Evolutionary conservation across 1,140 invertebrate genomes (phyloP), one percentile per base, ranked within the genome.

Genomic region (Nymphalis io): DNA sequence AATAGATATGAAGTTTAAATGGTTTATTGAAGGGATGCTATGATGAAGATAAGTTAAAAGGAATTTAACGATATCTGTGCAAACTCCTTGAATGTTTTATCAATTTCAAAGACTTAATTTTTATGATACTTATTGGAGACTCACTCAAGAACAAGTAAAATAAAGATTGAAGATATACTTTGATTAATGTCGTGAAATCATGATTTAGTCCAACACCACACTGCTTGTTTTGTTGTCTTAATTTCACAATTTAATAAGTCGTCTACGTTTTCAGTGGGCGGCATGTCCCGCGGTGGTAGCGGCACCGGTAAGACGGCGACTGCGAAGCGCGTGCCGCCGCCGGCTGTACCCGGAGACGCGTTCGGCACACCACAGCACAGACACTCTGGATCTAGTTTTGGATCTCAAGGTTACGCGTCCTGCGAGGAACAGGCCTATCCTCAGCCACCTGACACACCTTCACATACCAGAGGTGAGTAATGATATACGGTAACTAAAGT

Each of bases 271-370:
- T 11, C 92, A 96, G 95, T 96, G 92, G 95, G 95, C 92, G 96
- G 96, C 75, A 96, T 96, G 95, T 96, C 94, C 86, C 95, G 96
- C 80, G 90, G 91, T 68, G 93, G 95, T 93, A 74, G 94, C 93
- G 81, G 96, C 94, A 93, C 93, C 94, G 82, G 94, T 27, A 91
- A 91, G 75, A 83, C 95, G 81, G 94, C 95, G 81, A 95, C 95
- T 82, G 95, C 94, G 67, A 96, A 96, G 92, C 96, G 96, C 92
- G 96, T 97, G 81, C 94, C 96, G 46, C 96, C 96, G 61, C 96
- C 96, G 4, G 95, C 95, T 6, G 96, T 96, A 38, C 96, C 96
- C 0, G 95, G 96, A 75, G 94, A 90, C 70, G 90, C 87, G 39
- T 89, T 92, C 76, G 84, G 85, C 6, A 88, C 87, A 12, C 86